Percentiles rank a stretch among this genome's conserved stretches.
Evolutionary conservation across 35 echinoderm and acorn worm genomes (phyloP).

Genomic region (Apostichopus parvimensis): DNA sequence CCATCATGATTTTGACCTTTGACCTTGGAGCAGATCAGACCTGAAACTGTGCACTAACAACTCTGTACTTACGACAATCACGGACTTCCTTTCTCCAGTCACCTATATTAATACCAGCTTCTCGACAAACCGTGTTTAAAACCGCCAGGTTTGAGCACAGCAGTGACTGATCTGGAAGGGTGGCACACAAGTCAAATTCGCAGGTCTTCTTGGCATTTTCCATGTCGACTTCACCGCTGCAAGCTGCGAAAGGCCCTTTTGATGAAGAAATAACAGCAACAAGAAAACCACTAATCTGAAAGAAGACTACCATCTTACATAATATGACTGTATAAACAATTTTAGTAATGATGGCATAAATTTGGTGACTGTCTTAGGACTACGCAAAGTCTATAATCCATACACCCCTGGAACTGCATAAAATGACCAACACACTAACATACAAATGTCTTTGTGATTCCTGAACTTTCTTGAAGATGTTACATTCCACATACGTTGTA

Average conservation of each 20-base stretch:
- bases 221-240: neutral
- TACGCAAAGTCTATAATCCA: neutral
- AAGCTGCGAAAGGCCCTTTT: neutral
- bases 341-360: neutral
- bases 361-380: neutral
- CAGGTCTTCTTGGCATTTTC: neutral
- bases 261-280: neutral
- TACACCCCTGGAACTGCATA: neutral
- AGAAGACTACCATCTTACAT: neutral
- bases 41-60: neutral
- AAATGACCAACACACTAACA: no score
- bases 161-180: neutral
- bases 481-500: no score
- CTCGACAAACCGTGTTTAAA: neutral
- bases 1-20: neutral
- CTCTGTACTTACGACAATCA: neutral
- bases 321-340: neutral
- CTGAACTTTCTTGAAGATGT: no score
- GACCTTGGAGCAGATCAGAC: neutral
- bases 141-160: neutral
- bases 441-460: no score
- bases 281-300: neutral
- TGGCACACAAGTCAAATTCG: constrained; percentile 25
- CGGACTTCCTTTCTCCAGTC: no score
- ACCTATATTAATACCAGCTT: neutral